Evolutionary conservation across 2,113 vertebrate species (phyloP).

Genomic region (Polypterus senegalus): DNA sequence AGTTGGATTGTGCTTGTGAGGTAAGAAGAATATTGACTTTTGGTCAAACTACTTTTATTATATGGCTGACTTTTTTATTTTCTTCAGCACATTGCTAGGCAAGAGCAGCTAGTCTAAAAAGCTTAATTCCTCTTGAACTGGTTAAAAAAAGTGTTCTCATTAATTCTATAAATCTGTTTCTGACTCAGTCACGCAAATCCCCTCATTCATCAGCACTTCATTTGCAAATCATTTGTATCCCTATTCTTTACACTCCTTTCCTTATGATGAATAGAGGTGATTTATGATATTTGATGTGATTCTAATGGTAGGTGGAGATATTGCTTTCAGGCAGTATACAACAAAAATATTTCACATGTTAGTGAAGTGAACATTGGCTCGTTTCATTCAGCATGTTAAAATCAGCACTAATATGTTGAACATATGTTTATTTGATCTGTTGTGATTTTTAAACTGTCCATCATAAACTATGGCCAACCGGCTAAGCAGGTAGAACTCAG

Average conservation of each 20-base stretch:
- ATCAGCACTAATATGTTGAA: no score
- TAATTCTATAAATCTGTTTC: neutral
- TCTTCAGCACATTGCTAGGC: conserved; percentile 5
- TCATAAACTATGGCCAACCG: no score
- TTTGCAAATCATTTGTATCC: neutral
- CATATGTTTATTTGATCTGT: no score
- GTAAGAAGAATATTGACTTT: conserved; percentile 8
- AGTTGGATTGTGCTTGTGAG: conserved; percentile 2
- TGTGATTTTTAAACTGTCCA: no score
- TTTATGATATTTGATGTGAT: no score
- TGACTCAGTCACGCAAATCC: neutral
- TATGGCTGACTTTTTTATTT: conserved; percentile 18
- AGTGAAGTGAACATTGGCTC: no score
- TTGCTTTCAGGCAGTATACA: no score
- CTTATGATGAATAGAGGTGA: neutral
- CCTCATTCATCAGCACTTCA: neutral
- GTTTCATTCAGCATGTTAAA: no score
- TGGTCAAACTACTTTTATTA: conserved; percentile 20
- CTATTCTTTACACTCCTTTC: neutral
- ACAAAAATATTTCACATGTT: no score
- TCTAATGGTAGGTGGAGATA: no score
- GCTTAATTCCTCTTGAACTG: neutral
- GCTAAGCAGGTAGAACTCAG: no score
- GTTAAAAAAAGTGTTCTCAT: no score
- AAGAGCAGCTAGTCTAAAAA: conserved; percentile 3